A percentile compares a stretch with the other conserved stretches of the same genome.
These are phyloP conservation scores for Sylvia borin DNA, from an alignment of 2,797 vertebrate genomes.

Conservation along the genomic window DNA sequence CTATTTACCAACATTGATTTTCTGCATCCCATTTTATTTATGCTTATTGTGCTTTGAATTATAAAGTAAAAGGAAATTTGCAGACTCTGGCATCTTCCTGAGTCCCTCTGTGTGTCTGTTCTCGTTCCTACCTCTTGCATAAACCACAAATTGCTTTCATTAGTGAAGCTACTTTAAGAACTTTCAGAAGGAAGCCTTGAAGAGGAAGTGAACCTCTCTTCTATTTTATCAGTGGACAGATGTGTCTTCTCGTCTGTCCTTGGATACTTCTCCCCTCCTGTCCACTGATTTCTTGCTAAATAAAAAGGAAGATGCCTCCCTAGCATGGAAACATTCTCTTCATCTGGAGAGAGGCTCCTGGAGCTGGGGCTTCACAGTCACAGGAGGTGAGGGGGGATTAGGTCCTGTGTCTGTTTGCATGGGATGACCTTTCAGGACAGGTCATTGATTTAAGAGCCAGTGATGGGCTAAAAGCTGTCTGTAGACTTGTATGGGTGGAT, in stretches of 20 bases:
- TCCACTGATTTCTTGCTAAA: neutral
- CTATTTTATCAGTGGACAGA: neutral
- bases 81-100: neutral
- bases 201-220: neutral
- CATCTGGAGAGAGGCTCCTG: neutral
- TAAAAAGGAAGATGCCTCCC: neutral
- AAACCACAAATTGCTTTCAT: neutral
- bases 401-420: neutral
- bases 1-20: slow-evolving; percentile 59
- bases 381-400: neutral
- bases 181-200: neutral
- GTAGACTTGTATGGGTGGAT: neutral
- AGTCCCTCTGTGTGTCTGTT: neutral
- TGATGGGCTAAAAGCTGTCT: neutral
- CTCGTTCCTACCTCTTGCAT: neutral
- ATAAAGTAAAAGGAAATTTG: neutral
- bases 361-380: neutral
- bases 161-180: neutral
- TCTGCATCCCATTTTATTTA: slow-evolving; percentile 52
- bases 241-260: neutral
- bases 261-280: neutral
- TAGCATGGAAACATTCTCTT: neutral
- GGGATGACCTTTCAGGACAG: neutral
- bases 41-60: slow-evolving; percentile 50
- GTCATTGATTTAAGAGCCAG: neutral